A percentile compares a stretch with the other conserved stretches of the same genome.
phyloP scores from a whole-genome alignment of 2,888 invertebrate species.

The Stramonita haemastoma region DNA sequence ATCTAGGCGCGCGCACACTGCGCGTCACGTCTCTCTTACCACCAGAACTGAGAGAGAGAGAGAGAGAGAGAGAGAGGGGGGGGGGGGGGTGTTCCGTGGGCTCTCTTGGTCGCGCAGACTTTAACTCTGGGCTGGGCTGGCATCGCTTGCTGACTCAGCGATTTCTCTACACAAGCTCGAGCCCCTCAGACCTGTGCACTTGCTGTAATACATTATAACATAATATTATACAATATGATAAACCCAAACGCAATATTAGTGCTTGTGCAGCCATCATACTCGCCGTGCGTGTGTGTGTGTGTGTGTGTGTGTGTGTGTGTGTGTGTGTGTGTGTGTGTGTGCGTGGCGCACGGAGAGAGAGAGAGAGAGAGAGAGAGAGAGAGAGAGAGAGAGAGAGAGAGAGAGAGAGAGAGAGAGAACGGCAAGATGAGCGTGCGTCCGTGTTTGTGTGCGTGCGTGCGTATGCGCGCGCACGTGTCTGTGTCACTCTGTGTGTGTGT shows the following conservation, averaged over 20 bases:
- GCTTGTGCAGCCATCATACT: too few relatives aligned
- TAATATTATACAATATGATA: too few relatives aligned
- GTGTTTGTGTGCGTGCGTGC: too few relatives aligned
- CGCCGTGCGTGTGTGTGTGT: not conserved
- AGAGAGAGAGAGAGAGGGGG: not conserved
- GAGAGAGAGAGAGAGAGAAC: too few relatives aligned
- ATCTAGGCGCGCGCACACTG: not conserved
- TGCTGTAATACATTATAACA: too few relatives aligned
- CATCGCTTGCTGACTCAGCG: constrained; percentile 11
- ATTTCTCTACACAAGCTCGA: too few relatives aligned
- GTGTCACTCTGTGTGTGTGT: not conserved
- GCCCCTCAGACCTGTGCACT: too few relatives aligned
- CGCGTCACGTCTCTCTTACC: not conserved
- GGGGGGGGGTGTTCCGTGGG: not conserved
- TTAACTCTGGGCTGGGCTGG: not conserved
- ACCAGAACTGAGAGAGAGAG: not conserved
- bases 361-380: too few relatives aligned
- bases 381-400: too few relatives aligned
- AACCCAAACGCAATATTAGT: too few relatives aligned
- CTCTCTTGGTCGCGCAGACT: not conserved
- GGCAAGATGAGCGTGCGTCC: too few relatives aligned
- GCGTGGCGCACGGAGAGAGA: not conserved
- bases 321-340: constrained; percentile 10
- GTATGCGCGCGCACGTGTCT: too few relatives aligned
- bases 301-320: not conserved